A percentile compares a stretch with the other conserved stretches of the same genome.
Conservation (phyloP, 1,140 invertebrate species). For the Papilio xuthus region DNA sequence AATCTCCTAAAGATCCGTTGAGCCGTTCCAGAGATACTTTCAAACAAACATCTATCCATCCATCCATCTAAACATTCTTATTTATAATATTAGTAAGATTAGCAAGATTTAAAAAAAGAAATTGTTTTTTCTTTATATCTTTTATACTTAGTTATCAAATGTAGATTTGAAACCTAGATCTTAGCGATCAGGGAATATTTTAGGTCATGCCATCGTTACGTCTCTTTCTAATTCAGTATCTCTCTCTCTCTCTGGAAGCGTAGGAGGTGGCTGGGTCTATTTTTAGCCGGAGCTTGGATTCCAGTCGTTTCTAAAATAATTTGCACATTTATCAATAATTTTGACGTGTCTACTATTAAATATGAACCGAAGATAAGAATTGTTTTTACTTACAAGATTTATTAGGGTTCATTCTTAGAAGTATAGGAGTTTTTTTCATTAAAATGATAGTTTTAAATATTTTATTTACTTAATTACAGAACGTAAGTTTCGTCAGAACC, state of each 20-base stretch:
- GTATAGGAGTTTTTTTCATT: neutral
- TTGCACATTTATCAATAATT: neutral
- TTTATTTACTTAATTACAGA: too few species aligned
- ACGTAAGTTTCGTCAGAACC: too few species aligned
- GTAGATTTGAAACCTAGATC: slow-evolving; percentile 13
- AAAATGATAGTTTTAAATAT: too few species aligned
- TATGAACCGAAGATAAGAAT: neutral
- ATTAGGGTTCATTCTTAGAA: neutral
- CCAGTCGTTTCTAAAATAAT: slow-evolving; percentile 6
- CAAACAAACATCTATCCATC: too few species aligned
- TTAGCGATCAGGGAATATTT: neutral
- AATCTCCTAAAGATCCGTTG: too few species aligned
- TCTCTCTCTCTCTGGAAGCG: slow-evolving; percentile 28
- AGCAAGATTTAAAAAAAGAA: too few species aligned
- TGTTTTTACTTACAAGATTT: neutral
- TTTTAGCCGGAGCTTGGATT: slow-evolving; percentile 44
- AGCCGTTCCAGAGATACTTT: too few species aligned
- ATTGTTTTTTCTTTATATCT: neutral
- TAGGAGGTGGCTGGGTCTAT: slow-evolving; percentile 52
- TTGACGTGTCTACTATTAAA: neutral
- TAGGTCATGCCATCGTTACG: slow-evolving; percentile 27
- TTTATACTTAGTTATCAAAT: neutral
- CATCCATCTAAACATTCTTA: too few species aligned
- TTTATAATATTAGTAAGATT: too few species aligned
- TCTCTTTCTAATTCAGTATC: slow-evolving; percentile 31